A percentile compares a stretch with the other conserved stretches of the same genome.
phyloP scores from a whole-genome alignment of 2,113 vertebrate genomes.

The Eclectus roratus region DNA sequence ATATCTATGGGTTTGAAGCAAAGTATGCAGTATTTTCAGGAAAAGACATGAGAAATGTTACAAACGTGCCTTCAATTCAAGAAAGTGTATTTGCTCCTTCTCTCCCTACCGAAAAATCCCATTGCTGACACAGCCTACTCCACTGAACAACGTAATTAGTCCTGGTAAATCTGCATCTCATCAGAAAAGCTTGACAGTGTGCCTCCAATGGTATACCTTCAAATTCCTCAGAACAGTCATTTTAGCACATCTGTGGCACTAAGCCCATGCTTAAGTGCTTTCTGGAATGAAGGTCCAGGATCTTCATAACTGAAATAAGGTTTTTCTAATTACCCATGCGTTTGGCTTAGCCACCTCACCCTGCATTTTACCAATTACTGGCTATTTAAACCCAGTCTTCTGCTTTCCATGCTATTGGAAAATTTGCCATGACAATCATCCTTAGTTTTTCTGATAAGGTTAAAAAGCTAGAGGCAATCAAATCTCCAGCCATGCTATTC shows the following conservation, averaged over 20 bases:
- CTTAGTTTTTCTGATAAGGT: conserved; percentile 62
- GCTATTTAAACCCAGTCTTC: conserved; percentile 35
- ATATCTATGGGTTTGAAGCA: background rate
- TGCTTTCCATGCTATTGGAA: conserved; percentile 50
- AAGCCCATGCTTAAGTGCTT: conserved; percentile 14
- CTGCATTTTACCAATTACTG: conserved; percentile 26
- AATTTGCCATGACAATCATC: conserved; percentile 56
- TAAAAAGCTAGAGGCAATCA: conserved; percentile 63
- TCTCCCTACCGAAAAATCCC: background rate
- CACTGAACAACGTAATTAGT: background rate
- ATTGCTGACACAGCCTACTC: background rate
- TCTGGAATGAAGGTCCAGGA: background rate
- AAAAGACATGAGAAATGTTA: background rate
- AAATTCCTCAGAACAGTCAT: background rate
- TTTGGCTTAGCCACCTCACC: background rate
- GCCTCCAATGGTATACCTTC: background rate
- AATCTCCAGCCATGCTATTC: conserved; percentile 19
- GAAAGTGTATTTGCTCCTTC: background rate
- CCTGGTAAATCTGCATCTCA: background rate
- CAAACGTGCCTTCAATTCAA: background rate
- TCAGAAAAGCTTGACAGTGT: background rate
- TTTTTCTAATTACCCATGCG: background rate
- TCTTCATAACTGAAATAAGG: background rate
- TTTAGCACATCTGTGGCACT: conserved; percentile 18
- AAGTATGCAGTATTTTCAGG: background rate